These are phyloP conservation scores for Theretra japonica DNA, from an alignment of 2,888 invertebrate genomes.

Conservation along the genomic window DNA sequence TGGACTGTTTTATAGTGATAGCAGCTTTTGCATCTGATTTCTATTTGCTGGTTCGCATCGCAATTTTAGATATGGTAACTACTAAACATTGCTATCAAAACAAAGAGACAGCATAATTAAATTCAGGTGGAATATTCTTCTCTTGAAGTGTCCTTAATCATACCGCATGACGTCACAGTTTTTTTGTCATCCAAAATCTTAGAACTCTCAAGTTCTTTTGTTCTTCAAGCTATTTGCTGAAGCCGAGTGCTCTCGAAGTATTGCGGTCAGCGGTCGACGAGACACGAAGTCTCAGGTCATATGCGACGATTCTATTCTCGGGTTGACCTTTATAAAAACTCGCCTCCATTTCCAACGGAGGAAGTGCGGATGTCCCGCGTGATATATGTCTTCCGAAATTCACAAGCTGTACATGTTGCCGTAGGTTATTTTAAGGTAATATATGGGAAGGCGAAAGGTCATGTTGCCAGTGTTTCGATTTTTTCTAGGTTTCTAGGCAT, in stretches of 20 bases:
- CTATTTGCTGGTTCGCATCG: too few species aligned
- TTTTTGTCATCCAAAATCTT: background rate
- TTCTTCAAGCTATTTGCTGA: background rate
- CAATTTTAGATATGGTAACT: too few species aligned
- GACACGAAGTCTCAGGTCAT: conserved; percentile 3
- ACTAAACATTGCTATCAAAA: too few species aligned
- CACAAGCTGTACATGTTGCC: conserved; percentile 11
- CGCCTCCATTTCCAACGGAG: conserved; percentile 33
- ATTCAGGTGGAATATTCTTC: background rate
- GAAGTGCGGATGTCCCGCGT: conserved; percentile 38
- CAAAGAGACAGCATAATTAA: background rate
- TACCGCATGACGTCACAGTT: background rate
- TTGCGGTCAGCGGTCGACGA: conserved; percentile 7
- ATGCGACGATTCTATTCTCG: conserved; percentile 42
- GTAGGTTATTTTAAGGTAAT: background rate
- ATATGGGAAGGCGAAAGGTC: background rate
- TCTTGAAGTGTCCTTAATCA: background rate
- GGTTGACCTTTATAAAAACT: conserved; percentile 52
- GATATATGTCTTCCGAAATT: conserved; percentile 45
- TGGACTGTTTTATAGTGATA: too few species aligned
- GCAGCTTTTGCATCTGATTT: too few species aligned
- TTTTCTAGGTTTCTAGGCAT: background rate
- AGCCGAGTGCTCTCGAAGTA: conserved; percentile 24
- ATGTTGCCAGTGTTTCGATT: background rate
- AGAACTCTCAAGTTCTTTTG: background rate